These are phyloP conservation scores for Arctia plantaginis DNA, from an alignment of 2,888 invertebrate species.

Conservation along the genomic window DNA sequence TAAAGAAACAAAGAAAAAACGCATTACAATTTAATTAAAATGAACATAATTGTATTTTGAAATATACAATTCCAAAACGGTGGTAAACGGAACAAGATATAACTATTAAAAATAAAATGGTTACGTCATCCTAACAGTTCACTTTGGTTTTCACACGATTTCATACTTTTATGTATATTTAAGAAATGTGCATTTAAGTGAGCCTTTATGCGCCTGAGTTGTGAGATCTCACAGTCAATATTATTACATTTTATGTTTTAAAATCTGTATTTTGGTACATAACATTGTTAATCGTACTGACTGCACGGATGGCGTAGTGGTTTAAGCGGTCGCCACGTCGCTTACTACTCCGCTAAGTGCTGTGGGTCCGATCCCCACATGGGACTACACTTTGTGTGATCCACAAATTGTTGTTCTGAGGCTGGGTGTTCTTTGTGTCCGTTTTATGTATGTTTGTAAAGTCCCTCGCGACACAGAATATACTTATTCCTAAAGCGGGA, in stretches of 20 bases:
- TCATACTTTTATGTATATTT: constrained; percentile 9
- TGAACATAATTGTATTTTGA: neutral
- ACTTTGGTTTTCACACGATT: constrained; percentile 20
- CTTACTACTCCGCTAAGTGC: no score
- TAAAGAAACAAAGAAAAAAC: neutral
- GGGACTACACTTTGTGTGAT: no score
- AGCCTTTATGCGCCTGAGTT: neutral
- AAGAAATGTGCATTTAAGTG: neutral
- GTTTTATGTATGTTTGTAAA: no score
- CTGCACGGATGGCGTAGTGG: no score
- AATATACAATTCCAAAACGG: neutral
- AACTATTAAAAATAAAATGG: constrained; percentile 1
- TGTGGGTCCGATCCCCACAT: no score
- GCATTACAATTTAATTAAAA: neutral
- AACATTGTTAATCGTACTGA: constrained; percentile 1
- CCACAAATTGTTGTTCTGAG: no score
- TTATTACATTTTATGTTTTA: constrained; percentile 4
- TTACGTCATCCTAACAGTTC: neutral
- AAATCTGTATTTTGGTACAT: neutral
- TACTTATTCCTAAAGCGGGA: no score
- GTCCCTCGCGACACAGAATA: no score
- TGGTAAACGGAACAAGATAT: constrained; percentile 2
- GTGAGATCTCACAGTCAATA: neutral
- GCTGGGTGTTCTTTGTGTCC: no score
- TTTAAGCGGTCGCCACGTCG: no score